Evolutionary conservation across 2,888 invertebrate species (phyloP), one percentile per base, ranked within the genome.

Genomic region (Eutolmus rufibarbis): DNA sequence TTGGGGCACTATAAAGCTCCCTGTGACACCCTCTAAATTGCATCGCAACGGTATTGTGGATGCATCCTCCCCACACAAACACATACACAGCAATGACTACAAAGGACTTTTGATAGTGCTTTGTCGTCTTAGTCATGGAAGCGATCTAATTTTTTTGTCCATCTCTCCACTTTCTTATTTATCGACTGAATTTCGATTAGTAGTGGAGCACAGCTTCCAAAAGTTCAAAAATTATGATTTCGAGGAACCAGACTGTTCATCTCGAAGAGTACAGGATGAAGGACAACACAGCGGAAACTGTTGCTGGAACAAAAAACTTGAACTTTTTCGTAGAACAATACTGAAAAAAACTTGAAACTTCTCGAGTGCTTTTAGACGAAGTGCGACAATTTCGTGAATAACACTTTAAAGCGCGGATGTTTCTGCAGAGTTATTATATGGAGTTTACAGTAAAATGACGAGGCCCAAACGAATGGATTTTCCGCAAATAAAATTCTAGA

Each of bases 331-430:
- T 82, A 34, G 57, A 57, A 66, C 34, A 57, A 82, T 28, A 81
- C 76, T 76, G 34, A 76, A 40, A 76, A 51, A 76, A 76, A 37
- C 82, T 66, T 82, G 66, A 57, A 82, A 34, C n/a, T 57, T 19
- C 57, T 81, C 28, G n/a, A 57, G 57, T 79, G 78, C 78, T 78
- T 40, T 78, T 31, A 81, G 57, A 57, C 57, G 57, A 37, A 51
- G 82, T 82, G 66, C 82, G 82, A 82, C 82, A 82, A 82, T 82
- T 82, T 19, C 57, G 31, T 14, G 82, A 82, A 82, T 19, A 82
- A 34, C 82, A 82, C 34, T 82, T 82, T 82, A 82, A 82, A 46
- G 81, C 31, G 56, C 81, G 81, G 51, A 81, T 51, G 56, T 81
- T 81, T 56, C 28, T 23, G 16, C 43, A 31, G 16, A 79, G 46